phyloP scores from a whole-genome alignment of 2,113 vertebrate genomes.

The Harpagus bidentatus region DNA sequence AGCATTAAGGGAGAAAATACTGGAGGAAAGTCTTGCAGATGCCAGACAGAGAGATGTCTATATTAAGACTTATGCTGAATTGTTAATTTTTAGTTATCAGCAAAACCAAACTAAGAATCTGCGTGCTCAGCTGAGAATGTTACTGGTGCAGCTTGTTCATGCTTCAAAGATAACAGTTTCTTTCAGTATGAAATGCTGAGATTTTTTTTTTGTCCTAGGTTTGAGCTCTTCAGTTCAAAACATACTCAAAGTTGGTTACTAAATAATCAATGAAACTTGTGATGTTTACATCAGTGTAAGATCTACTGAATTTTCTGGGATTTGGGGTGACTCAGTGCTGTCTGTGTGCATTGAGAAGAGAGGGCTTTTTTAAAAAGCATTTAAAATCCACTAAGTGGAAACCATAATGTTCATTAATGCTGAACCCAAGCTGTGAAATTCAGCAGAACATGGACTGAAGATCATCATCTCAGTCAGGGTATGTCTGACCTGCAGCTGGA shows the following conservation, averaged over 20 bases:
- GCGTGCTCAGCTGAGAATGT: neutral
- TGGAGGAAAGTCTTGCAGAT: neutral
- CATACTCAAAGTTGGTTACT: neutral
- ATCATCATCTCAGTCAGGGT: neutral
- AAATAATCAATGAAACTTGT: neutral
- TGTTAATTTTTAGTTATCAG: conserved; percentile 37
- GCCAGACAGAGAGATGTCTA: neutral
- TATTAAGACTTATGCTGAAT: conserved; percentile 11
- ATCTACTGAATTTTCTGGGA: neutral
- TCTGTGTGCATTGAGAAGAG: neutral
- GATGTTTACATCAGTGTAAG: neutral
- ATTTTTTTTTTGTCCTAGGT: neutral
- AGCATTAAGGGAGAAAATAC: neutral
- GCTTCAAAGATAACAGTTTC: neutral
- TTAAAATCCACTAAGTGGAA: neutral
- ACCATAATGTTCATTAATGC: neutral
- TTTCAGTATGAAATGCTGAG: neutral
- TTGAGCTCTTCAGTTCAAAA: neutral
- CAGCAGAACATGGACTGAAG: neutral
- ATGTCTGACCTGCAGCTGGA: neutral
- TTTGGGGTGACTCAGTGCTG: neutral
- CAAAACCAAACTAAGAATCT: conserved; percentile 36
- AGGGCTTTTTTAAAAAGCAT: neutral
- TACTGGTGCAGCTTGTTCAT: neutral
- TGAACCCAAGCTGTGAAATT: neutral